Conservation (phyloP, 2,797 vertebrate genomes). For the Meriones psammophilus region DNA sequence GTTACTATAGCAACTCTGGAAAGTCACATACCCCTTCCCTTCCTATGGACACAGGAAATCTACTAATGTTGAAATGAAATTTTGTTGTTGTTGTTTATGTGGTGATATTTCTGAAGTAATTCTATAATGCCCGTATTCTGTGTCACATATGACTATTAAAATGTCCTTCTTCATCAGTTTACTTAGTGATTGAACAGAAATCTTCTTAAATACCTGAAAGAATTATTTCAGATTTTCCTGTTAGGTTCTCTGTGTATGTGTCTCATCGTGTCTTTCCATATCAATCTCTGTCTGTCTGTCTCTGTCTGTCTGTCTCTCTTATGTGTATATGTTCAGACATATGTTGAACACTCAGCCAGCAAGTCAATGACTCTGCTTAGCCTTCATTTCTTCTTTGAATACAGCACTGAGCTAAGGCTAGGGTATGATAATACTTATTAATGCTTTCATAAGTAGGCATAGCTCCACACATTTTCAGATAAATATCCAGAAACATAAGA, state of each 20-base stretch:
- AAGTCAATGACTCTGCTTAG: not conserved
- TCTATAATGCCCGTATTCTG: not conserved
- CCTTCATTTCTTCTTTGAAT: not conserved
- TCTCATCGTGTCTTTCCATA: not conserved
- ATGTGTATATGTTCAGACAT: not conserved
- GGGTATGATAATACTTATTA: not conserved
- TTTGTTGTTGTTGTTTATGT: not conserved
- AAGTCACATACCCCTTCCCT: not conserved
- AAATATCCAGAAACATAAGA: not conserved
- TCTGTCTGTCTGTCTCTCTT: not conserved
- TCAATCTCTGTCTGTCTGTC: not conserved
- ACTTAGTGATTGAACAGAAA: not conserved
- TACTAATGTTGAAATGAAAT: not conserved
- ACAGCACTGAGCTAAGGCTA: not conserved
- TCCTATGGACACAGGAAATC: not conserved
- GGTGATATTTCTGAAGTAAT: not conserved
- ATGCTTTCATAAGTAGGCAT: not conserved
- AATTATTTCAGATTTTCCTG: not conserved
- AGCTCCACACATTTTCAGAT: not conserved
- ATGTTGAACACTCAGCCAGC: not conserved
- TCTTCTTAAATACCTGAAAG: not conserved
- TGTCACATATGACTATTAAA: not conserved
- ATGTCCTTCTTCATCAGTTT: not conserved
- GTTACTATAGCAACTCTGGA: not conserved
- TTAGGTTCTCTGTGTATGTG: not conserved